phyloP scores from a whole-genome alignment of 1,140 invertebrate species.

The Drosophila prosaltans region DNA sequence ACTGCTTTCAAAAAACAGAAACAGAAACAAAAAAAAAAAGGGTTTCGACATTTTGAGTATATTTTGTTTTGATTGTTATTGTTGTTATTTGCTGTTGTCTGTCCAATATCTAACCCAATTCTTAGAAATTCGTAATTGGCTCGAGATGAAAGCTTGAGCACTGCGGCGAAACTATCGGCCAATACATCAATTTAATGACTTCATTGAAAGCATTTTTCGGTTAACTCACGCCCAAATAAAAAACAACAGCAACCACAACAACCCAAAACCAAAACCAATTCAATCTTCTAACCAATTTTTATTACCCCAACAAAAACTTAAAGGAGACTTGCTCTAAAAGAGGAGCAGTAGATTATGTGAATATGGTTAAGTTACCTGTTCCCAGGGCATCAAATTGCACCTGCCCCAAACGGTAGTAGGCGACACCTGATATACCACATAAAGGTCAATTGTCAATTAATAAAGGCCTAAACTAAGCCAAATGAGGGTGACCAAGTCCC shows the following conservation, averaged over 20 bases:
- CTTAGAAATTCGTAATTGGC: slow-evolving; percentile 71
- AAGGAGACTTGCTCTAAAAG: slow-evolving; percentile 8
- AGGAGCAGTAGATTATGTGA: neutral
- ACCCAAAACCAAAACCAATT: slow-evolving; percentile 15
- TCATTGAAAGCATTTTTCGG: slow-evolving; percentile 72
- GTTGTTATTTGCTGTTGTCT: neutral
- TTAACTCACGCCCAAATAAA: slow-evolving; percentile 43
- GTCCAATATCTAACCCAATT: slow-evolving; percentile 32
- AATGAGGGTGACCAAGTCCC: slow-evolving; percentile 54
- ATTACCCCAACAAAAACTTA: neutral
- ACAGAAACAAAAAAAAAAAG: too few species aligned
- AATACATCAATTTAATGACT: slow-evolving; percentile 80
- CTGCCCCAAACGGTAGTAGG: slow-evolving; percentile 8
- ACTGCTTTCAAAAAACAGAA: too few species aligned
- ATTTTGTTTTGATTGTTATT: neutral
- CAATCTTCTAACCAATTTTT: neutral
- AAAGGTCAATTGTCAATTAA: slow-evolving; percentile 40
- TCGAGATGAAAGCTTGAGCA: slow-evolving; percentile 55
- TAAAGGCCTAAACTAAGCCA: slow-evolving; percentile 38
- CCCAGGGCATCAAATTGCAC: slow-evolving; percentile 73
- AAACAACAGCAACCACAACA: slow-evolving; percentile 6
- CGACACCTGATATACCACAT: slow-evolving; percentile 59
- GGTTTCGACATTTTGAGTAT: too few species aligned
- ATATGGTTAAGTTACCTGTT: slow-evolving; percentile 35
- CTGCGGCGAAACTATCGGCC: slow-evolving; percentile 58